These are phyloP conservation scores for Catonia carolina DNA, from an alignment of 2,888 invertebrate species.

Conservation along the genomic window DNA sequence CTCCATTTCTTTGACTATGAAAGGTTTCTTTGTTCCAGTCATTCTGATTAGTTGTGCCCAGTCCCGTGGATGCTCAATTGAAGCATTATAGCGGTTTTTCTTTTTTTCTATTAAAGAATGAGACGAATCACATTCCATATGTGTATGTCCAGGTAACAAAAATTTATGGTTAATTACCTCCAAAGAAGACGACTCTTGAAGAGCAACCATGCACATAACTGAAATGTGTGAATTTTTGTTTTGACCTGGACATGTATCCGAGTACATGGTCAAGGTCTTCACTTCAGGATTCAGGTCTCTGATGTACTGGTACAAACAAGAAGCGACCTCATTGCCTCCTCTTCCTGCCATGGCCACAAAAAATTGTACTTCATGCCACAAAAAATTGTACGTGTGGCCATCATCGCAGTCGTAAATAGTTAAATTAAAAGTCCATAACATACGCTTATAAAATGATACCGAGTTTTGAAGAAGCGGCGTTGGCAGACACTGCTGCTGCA, in stretches of 20 bases:
- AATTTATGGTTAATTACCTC: neutral
- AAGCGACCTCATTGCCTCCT: neutral
- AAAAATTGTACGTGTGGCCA: neutral
- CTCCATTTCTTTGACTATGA: neutral
- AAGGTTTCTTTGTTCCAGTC: neutral
- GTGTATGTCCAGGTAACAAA: neutral
- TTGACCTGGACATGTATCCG: too few species aligned
- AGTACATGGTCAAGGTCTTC: neutral
- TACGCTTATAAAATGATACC: neutral
- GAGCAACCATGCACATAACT: neutral
- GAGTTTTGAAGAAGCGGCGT: neutral
- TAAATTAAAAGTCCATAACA: neutral
- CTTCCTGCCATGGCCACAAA: conserved; percentile 1
- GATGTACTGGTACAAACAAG: neutral
- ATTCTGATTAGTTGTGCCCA: neutral
- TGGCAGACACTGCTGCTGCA: conserved; percentile 8
- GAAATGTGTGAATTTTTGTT: neutral
- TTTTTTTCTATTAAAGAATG: neutral
- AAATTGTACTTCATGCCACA: neutral
- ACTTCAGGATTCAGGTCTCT: neutral
- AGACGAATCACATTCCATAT: neutral
- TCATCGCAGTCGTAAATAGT: neutral
- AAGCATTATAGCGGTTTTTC: neutral
- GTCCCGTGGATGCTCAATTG: neutral
- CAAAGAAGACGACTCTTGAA: neutral